phyloP scores from a whole-genome alignment of 2,113 vertebrate genomes.

The Mesocricetus auratus region DNA sequence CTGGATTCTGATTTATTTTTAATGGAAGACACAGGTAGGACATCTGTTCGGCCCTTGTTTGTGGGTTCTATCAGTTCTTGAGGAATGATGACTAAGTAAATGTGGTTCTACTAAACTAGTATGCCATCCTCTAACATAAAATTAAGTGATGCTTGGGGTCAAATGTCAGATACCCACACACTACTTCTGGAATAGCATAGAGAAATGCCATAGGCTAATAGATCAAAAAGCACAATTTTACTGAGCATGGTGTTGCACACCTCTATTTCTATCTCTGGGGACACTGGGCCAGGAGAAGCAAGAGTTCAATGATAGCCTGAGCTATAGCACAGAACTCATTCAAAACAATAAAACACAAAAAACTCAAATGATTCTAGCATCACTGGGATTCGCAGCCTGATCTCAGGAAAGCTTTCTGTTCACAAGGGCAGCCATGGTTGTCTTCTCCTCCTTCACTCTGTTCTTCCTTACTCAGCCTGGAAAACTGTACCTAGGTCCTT shows the following conservation, averaged over 20 bases:
- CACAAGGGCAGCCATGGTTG: rapidly evolving
- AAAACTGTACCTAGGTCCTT: not conserved
- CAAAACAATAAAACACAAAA: not conserved
- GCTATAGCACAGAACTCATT: not conserved
- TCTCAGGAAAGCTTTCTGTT: not conserved
- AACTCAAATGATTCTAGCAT: not conserved
- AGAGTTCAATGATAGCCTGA: not conserved
- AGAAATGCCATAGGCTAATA: not conserved
- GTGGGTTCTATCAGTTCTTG: not conserved
- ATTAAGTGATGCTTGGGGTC: not conserved
- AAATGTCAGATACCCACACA: not conserved
- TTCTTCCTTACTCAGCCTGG: not conserved
- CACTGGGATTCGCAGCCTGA: not conserved
- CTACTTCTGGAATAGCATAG: not conserved
- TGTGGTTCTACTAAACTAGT: not conserved
- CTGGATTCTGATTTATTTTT: not conserved
- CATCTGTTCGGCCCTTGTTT: not conserved
- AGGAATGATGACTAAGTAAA: not conserved
- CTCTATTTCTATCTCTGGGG: not conserved
- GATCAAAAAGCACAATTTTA: not conserved
- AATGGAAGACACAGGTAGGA: not conserved
- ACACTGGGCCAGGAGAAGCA: not conserved
- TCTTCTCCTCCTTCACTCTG: not conserved
- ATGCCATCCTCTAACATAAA: not conserved
- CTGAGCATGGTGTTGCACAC: not conserved